phyloP scores from a whole-genome alignment of 2,888 invertebrate species.

The Rhagonycha fulva region DNA sequence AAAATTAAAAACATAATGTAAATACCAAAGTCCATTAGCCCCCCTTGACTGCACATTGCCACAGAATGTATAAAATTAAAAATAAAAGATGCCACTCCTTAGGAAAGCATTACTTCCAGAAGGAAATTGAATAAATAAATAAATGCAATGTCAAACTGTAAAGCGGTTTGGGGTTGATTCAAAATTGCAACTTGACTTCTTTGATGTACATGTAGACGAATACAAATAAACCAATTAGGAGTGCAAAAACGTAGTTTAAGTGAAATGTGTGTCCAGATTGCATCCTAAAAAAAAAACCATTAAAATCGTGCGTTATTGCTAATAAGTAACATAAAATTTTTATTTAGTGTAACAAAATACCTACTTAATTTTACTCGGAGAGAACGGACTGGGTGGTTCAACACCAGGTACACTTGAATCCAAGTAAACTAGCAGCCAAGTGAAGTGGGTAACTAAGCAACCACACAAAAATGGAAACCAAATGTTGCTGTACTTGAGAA shows the following conservation, averaged over 20 bases:
- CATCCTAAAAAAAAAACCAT: constrained; percentile 42
- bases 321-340: too few relatives aligned
- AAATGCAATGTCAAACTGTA: too few relatives aligned
- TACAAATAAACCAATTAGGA: constrained; percentile 57
- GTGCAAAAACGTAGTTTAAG: constrained; percentile 57
- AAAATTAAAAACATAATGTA: too few relatives aligned
- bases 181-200: constrained; percentile 39
- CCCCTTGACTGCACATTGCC: too few relatives aligned
- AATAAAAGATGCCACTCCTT: neutral
- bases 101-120: neutral
- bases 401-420: constrained; percentile 65
- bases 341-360: constrained; percentile 20
- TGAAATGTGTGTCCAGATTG: constrained; percentile 53
- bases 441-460: constrained; percentile 57
- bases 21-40: too few relatives aligned
- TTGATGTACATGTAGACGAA: constrained; percentile 52
- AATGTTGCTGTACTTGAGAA: constrained; percentile 46
- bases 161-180: neutral
- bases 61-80: neutral
- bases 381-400: constrained; percentile 63
- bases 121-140: neutral
- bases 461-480: constrained; percentile 57
- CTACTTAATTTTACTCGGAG: constrained; percentile 58
- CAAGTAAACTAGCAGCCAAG: constrained; percentile 64
- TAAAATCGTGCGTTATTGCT: too few relatives aligned